Conservation (phyloP, 2,888 invertebrate species). For the Caenorhabditis parvicauda region DNA sequence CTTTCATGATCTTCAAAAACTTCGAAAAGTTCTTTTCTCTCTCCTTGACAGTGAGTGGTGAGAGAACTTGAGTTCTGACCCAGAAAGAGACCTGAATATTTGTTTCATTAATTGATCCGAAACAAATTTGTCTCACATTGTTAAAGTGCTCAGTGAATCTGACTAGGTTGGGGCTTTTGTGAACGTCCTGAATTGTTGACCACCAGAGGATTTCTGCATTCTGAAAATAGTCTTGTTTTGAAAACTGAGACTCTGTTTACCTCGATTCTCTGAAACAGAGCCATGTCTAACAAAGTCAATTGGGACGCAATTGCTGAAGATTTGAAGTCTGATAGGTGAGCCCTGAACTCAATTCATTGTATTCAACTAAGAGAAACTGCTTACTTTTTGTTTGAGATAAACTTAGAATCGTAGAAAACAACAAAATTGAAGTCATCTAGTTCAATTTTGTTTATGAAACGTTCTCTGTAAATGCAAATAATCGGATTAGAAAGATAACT, state of each 20-base stretch:
- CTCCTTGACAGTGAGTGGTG: conserved; percentile 87
- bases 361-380: background rate
- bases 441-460: too few relatives aligned
- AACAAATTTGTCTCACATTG: conserved; percentile 67
- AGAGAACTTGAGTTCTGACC: conserved; percentile 87
- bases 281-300: conserved; percentile 93
- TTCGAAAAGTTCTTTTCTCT: conserved; percentile 77
- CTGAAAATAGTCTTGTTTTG: conserved; percentile 52
- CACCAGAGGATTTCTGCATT: conserved; percentile 94
- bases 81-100: conserved; percentile 63
- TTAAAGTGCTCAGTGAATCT: conserved; percentile 98
- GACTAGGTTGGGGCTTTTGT: conserved; percentile 91
- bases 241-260: conserved; percentile 46
- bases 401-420: background rate
- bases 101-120: background rate
- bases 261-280: conserved; percentile 90
- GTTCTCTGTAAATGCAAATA: too few relatives aligned
- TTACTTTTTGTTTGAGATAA: background rate
- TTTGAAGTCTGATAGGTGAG: conserved; percentile 71
- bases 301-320: conserved; percentile 93
- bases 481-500: too few relatives aligned
- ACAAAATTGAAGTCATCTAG: conserved; percentile 6
- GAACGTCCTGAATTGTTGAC: conserved; percentile 96
- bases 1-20: conserved; percentile 95
- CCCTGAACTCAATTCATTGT: conserved; percentile 21